Evolutionary conservation across 2,888 invertebrate genomes (phyloP).

Genomic region (Machimus atricapillus): DNA sequence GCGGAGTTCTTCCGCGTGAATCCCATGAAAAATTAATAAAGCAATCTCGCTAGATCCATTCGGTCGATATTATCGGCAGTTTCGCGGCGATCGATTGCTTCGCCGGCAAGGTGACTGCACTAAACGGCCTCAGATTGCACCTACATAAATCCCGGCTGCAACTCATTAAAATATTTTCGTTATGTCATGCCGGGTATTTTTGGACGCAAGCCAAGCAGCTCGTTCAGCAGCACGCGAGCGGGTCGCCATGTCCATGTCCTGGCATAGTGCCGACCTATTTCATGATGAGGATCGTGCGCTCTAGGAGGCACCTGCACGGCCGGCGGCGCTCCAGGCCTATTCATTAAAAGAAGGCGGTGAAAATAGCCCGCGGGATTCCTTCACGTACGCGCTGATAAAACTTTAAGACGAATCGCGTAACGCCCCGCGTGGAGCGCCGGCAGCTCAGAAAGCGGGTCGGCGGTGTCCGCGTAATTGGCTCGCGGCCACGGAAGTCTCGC

Average conservation of each 20-base stretch:
- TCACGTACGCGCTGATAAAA: not conserved
- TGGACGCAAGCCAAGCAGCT: not conserved
- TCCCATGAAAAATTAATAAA: not conserved
- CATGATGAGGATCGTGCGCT: not conserved
- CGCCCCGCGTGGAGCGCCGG: not conserved
- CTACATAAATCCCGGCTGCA: not conserved
- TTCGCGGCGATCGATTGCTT: not conserved
- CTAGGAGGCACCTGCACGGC: not conserved
- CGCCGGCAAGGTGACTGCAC: not conserved
- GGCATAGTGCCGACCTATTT: not conserved
- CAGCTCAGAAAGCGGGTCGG: not conserved
- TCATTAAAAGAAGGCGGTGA: not conserved
- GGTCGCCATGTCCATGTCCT: not conserved
- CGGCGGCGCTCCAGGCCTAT: not conserved
- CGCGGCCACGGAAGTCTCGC: not conserved
- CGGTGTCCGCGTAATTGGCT: not conserved
- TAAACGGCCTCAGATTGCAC: not conserved
- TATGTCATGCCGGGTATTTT: not conserved
- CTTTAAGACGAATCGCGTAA: not conserved
- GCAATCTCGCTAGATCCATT: not conserved
- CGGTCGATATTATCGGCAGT: not conserved
- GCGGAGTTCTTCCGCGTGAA: not conserved
- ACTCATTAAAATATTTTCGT: not conserved
- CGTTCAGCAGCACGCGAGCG: not conserved
- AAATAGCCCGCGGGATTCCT: not conserved